phyloP scores from a whole-genome alignment of 2,888 invertebrate genomes.

The Xestia rhomboidea region DNA sequence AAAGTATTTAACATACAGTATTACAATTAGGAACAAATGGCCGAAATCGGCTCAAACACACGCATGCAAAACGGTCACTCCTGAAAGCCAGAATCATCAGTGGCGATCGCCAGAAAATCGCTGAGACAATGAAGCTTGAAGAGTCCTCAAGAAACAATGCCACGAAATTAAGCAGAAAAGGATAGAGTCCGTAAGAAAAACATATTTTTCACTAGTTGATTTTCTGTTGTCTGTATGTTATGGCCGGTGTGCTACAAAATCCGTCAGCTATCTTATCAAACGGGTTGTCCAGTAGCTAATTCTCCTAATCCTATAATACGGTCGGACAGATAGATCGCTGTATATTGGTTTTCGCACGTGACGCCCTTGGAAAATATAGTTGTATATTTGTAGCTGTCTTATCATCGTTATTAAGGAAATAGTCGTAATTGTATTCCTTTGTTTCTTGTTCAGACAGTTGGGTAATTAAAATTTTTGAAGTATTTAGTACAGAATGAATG shows the following conservation, averaged over 20 bases:
- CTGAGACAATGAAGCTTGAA: not conserved
- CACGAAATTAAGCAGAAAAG: no score
- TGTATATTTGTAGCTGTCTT: constrained; percentile 27
- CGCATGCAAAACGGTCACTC: not conserved
- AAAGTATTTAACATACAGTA: not conserved
- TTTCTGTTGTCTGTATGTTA: not conserved
- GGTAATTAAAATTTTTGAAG: not conserved
- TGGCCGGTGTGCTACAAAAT: constrained; percentile 19
- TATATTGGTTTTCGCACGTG: constrained; percentile 56
- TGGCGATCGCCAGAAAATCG: not conserved
- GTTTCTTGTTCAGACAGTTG: not conserved
- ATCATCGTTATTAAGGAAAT: constrained; percentile 2
- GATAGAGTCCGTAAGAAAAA: no score
- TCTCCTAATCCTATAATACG: constrained; percentile 63
- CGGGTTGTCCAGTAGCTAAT: constrained; percentile 57
- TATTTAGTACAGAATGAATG: not conserved
- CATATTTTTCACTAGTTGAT: not conserved
- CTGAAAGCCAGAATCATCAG: not conserved
- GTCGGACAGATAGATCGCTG: constrained; percentile 48
- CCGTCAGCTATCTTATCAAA: constrained; percentile 59
- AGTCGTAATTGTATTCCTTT: constrained; percentile 5
- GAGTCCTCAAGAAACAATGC: not conserved
- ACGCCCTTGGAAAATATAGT: constrained; percentile 18
- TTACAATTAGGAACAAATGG: not conserved
- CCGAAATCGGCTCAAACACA: not conserved